Percentiles rank a stretch among this genome's conserved stretches.
Evolutionary conservation across 2,888 invertebrate species (phyloP).

Genomic region (Nomada ferruginata): DNA sequence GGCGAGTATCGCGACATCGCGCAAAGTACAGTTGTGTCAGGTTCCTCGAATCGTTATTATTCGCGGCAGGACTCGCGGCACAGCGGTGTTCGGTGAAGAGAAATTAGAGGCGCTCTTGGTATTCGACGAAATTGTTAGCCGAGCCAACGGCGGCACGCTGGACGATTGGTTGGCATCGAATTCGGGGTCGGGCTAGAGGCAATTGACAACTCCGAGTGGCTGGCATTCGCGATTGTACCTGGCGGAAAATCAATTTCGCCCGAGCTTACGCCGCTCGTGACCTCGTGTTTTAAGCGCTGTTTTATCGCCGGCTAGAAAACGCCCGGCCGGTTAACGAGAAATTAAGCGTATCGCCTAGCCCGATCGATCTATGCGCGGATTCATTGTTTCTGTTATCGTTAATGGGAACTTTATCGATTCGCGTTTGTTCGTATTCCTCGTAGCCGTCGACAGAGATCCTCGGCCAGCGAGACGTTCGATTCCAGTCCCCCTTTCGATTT

Average conservation of each 20-base stretch:
- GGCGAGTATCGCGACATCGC: background rate
- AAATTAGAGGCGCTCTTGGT: slow-evolving; percentile 53
- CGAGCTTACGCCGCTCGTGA: background rate
- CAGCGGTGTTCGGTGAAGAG: slow-evolving; percentile 27
- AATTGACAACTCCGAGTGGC: slow-evolving; percentile 45
- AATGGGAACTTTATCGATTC: background rate
- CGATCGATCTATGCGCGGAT: background rate
- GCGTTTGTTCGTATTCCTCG: background rate
- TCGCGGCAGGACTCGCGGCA: slow-evolving; percentile 41
- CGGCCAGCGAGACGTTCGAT: too few species aligned
- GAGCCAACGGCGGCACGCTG: slow-evolving; percentile 18
- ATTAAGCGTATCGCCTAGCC: slow-evolving; percentile 11
- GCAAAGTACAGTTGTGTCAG: background rate
- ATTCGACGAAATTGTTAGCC: slow-evolving; percentile 52
- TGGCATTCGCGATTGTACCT: slow-evolving; percentile 40
- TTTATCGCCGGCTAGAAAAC: slow-evolving; percentile 12
- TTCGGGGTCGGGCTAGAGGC: slow-evolving; percentile 49
- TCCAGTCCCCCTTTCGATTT: too few species aligned
- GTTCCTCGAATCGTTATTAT: slow-evolving; percentile 53
- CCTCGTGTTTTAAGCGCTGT: slow-evolving; percentile 4
- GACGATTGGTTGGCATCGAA: slow-evolving; percentile 63
- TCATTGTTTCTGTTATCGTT: slow-evolving; percentile 45
- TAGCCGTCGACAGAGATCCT: background rate
- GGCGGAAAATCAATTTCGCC: slow-evolving; percentile 55
- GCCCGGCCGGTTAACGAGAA: slow-evolving; percentile 8